Percentiles rank a stretch among this genome's conserved stretches.
Evolutionary conservation across 2,797 vertebrate species (phyloP).

Genomic region (Kryptolebias ocellatus): DNA sequence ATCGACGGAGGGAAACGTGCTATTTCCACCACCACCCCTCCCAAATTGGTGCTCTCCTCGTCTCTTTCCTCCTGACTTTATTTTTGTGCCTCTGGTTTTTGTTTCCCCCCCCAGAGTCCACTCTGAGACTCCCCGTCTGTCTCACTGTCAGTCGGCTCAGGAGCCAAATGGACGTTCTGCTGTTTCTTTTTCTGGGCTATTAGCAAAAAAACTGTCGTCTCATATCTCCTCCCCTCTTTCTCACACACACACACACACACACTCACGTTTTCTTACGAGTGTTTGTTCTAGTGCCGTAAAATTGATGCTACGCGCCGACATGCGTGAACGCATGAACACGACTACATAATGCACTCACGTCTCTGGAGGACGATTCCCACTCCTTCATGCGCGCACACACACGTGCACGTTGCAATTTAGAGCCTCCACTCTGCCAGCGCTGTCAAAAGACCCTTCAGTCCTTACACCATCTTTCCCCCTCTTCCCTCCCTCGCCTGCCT

Average conservation of each 20-base stretch:
- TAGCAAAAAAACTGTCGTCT: conserved; percentile 37
- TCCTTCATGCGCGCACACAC: conserved; percentile 33
- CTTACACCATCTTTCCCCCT: conserved; percentile 28
- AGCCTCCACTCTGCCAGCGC: conserved; percentile 34
- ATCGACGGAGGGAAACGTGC: conserved; percentile 70
- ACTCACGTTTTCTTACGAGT: neutral
- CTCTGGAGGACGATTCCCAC: conserved; percentile 59
- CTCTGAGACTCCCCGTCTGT: conserved; percentile 16
- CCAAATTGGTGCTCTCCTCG: conserved; percentile 61
- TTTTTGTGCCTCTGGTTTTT: conserved; percentile 7
- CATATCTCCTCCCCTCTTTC: conserved; percentile 8
- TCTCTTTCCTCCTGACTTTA: conserved; percentile 39
- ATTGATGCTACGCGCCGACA: conserved; percentile 50
- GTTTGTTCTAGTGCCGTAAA: conserved; percentile 49
- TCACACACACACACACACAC: neutral
- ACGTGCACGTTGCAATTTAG: conserved; percentile 22
- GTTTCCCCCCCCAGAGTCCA: conserved; percentile 12
- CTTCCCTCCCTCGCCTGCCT: conserved; percentile 19
- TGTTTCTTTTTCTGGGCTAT: conserved; percentile 24
- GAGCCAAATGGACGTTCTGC: conserved; percentile 26
- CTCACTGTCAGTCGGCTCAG: conserved; percentile 22
- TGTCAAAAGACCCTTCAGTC: conserved; percentile 40
- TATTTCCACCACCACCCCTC: conserved; percentile 55
- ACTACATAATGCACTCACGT: conserved; percentile 46
- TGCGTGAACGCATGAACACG: conserved; percentile 61